Conservation (phyloP, 2,888 invertebrate species). For the Gymnoscelis rufifasciata region DNA sequence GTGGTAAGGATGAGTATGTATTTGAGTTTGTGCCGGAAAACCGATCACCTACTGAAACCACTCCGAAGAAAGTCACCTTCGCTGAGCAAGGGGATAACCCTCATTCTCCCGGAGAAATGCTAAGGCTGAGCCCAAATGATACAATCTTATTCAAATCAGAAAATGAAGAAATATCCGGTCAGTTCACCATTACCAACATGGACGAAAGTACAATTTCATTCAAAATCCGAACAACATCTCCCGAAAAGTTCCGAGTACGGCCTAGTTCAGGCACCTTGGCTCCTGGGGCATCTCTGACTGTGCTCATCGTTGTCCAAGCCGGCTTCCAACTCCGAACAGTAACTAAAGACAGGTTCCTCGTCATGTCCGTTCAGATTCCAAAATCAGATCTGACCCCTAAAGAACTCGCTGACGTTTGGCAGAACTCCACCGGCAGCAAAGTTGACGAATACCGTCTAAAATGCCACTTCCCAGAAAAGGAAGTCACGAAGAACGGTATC, state of each 20-base stretch:
- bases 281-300: slow-evolving; percentile 80
- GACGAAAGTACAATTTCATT: slow-evolving; percentile 73
- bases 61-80: slow-evolving; percentile 71
- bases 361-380: slow-evolving; percentile 87
- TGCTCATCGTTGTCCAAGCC: slow-evolving; percentile 86
- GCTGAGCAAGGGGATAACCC: slow-evolving; percentile 58
- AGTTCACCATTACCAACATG: slow-evolving; percentile 84
- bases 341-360: slow-evolving; percentile 90
- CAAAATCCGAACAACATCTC: slow-evolving; percentile 96
- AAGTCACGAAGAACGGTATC: slow-evolving; percentile 53
- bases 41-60: slow-evolving; percentile 50
- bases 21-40: slow-evolving; percentile 85
- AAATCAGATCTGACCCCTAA: slow-evolving; percentile 76
- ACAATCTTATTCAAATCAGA: slow-evolving; percentile 83
- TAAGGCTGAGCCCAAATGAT: slow-evolving; percentile 83
- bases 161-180: slow-evolving; percentile 83
- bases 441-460: slow-evolving; percentile 86
- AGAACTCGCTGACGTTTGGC: slow-evolving; percentile 87
- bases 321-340: slow-evolving; percentile 84
- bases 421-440: slow-evolving; percentile 77
- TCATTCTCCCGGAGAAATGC: slow-evolving; percentile 75
- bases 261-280: slow-evolving; percentile 89
- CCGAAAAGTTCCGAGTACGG: slow-evolving; percentile 95
- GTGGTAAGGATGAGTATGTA: slow-evolving; percentile 85
- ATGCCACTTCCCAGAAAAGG: slow-evolving; percentile 80